Evolutionary conservation across 1,140 invertebrate species (phyloP), one percentile per base, ranked within the genome.

Genomic region (Panagrolaimus sp.): DNA sequence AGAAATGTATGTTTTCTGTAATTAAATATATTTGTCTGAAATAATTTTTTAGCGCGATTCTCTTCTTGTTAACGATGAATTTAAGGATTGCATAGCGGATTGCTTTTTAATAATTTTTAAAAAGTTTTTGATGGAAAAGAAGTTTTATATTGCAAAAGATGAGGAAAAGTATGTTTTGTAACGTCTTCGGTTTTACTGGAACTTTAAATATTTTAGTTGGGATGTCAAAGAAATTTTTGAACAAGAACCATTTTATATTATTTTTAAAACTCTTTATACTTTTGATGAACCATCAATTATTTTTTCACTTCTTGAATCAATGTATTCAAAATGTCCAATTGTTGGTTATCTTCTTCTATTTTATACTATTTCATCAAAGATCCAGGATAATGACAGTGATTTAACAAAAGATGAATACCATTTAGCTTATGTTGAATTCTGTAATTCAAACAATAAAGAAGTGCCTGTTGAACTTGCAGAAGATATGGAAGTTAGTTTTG

Each of bases 251-350:
- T 58, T 58, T 28, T 58, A 58, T 17, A 21, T 58, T 12, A 58
- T 58, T 26, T 28, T 58, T 4, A 21, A 28, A 12, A 12, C 14
- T n/a, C 52, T 58, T 21, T 58, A 58, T 28, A n/a, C 17, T n/a
- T 12, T n/a, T 28, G 52, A 58, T 58, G 52, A 58, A 58, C 28
- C 21, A 21, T 12, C 21, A 26, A 21, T 58, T 28, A 28, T 58
- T 21, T 58, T 58, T 17, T 58, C 52, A 21, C 14, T 58, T 28
- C 28, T 58, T 21, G 52, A 58, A 28, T 28, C 28, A 6, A 58
- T 58, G 52, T 58, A 58, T 24, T 21, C 21, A 21, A 58, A 58
- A 58, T 58, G 52, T 58, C 52, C 52, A 58, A 21, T 28, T 28
- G 28, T 58, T 10, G 52, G 52, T 26, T 58, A 58, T 14, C 17